Base-by-base conservation (phyloP, 2,113 vertebrate species). In the Aegithalos caudatus region DNA sequence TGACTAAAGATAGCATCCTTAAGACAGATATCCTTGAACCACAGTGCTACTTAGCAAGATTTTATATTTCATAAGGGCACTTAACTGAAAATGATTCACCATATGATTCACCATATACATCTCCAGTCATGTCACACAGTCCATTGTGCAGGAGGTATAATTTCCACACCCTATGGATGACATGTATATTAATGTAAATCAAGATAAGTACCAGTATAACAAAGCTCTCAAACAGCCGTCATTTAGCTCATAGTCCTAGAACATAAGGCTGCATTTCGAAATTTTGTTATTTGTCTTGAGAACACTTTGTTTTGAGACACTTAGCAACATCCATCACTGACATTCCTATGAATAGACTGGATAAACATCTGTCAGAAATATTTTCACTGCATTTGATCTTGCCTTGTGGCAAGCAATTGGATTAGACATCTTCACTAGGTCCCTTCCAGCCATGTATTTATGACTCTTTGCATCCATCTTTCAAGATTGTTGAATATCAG, bases 321-420 rank as follows among this genome's bases (percentile, higher is more conserved):
- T 51, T 35, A 22, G 17, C 29, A 6, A 24, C 61, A 94, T 89
- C 42, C 56, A 70, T 95, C 80, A 91, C 60, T 89, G 89, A 61
- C 83, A 70, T 57, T 81, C 72, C 72, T 54, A 29, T 66, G 72
- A 91, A 86, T 35, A 86, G 64, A 38, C 45, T 73, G 81, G 60
- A 89, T 84, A 94, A 92, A 90, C 50, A 92, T 76, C 88, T 86
- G 71, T 82, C 91, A 95, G 82, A 90, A 92, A 88, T 31, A 62
- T 12, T 92, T 92, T n/a, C 17, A 19, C 35, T 84, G 80, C 5
- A 4, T 66, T 81, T 92, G 42, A 71, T 92, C 64, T 89, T 86
- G 72, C 67, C 80, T 84, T 65, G 67, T 38, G 35, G 47, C 42
- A 73, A 83, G 58, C 23, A 83, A 50, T 78, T 86, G 72, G 44